Percentiles rank a stretch among this genome's conserved stretches.
Conservation (phyloP, 2,113 vertebrate genomes). For the Xenotilapia flavipinnis region DNA sequence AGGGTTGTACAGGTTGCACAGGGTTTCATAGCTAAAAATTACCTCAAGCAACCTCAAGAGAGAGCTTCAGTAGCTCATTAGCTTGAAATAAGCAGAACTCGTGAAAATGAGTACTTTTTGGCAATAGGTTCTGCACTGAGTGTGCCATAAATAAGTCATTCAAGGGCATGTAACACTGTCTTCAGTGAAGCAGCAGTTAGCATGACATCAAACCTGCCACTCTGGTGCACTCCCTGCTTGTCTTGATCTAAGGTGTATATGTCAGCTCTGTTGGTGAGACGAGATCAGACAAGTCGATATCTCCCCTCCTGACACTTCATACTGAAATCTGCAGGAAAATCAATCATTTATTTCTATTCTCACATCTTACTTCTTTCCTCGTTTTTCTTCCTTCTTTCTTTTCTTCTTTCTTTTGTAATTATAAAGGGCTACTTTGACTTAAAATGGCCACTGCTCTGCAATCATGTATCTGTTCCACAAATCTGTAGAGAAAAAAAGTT, state of each 20-base stretch:
- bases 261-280: neutral
- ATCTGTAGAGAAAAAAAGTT: neutral
- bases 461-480: neutral
- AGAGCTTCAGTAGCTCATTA: neutral
- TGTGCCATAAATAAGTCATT: constrained; percentile 6
- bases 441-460: neutral
- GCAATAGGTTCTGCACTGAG: neutral
- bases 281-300: neutral
- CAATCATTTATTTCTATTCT: neutral
- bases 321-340: neutral
- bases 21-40: neutral
- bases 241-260: constrained; percentile 3
- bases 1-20: neutral
- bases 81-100: neutral
- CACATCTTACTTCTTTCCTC: neutral
- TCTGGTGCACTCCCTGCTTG: neutral
- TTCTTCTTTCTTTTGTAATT: neutral
- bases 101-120: neutral
- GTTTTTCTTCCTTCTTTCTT: neutral
- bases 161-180: neutral
- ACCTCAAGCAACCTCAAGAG: neutral
- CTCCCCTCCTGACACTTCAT: neutral
- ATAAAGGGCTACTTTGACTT: neutral
- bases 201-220: constrained; percentile 10
- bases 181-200: neutral